phyloP scores from a whole-genome alignment of 37 sponge, comb jelly and placozoan genomes.

The Aphrocallistes beatrix region DNA sequence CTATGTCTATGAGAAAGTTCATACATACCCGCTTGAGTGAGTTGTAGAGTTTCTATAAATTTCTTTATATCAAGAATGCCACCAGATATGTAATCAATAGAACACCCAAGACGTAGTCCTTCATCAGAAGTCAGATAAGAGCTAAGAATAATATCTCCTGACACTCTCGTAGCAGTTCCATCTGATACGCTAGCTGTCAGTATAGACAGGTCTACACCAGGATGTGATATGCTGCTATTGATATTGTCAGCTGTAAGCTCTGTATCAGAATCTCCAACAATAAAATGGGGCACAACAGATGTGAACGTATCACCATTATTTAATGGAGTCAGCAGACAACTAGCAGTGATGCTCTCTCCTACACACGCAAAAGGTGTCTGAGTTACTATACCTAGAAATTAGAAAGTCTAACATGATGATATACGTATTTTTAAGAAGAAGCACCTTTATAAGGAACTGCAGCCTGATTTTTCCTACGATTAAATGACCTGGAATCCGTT shows the following conservation, averaged over 20 bases:
- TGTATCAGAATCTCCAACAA: slow-evolving; percentile 4
- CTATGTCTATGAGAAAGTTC: too few relatives aligned
- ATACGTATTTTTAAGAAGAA: too few relatives aligned
- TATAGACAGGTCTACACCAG: neutral
- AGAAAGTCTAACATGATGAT: too few relatives aligned
- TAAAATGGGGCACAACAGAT: neutral
- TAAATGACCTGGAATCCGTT: too few relatives aligned
- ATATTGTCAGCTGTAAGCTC: neutral
- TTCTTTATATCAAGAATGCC: neutral
- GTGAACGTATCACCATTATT: neutral
- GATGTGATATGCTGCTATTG: neutral
- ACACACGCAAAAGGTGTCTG: neutral
- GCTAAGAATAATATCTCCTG: neutral
- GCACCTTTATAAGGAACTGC: too few relatives aligned
- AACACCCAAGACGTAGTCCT: neutral
- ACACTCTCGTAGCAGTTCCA: neutral
- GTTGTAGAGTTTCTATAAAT: neutral
- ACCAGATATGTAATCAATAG: neutral
- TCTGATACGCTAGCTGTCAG: neutral
- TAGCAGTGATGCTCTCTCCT: neutral
- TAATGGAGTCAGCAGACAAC: neutral
- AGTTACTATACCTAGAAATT: neutral
- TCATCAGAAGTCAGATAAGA: neutral
- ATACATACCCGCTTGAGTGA: neutral
- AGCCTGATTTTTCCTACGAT: too few relatives aligned